A percentile compares a stretch with the other conserved stretches of the same genome.
These are phyloP conservation scores for Drosophila anceps DNA, from an alignment of 2,888 invertebrate genomes.

Conservation along the genomic window DNA sequence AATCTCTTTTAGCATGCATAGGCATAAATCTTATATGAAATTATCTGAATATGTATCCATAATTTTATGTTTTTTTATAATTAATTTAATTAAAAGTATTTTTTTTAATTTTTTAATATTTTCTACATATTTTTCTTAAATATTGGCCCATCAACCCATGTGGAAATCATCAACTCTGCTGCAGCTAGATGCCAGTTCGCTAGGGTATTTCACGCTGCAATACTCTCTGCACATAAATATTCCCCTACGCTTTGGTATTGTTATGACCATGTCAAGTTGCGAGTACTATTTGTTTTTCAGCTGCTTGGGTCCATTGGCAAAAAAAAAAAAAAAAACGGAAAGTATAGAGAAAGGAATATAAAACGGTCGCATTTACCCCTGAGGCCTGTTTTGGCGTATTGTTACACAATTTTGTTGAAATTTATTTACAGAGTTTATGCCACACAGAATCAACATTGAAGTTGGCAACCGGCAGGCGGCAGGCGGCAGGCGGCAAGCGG, in stretches of 20 bases:
- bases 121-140: too few relatives aligned
- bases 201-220: slow-evolving; percentile 1
- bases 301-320: slow-evolving; percentile 25
- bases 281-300: slow-evolving; percentile 53
- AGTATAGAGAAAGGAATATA: slow-evolving; percentile 3
- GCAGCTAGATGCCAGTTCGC: background rate
- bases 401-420: slow-evolving; percentile 81
- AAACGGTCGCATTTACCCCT: slow-evolving; percentile 57
- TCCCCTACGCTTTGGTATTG: slow-evolving; percentile 34
- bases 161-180: background rate
- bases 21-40: too few relatives aligned
- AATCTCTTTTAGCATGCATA: too few relatives aligned
- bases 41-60: too few relatives aligned
- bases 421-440: slow-evolving; percentile 81
- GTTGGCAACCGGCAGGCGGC: slow-evolving; percentile 62
- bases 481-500: slow-evolving; percentile 18
- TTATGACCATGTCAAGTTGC: slow-evolving; percentile 57
- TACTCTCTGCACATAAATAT: background rate
- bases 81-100: too few relatives aligned
- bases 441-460: slow-evolving; percentile 78
- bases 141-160: background rate
- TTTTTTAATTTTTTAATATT: too few relatives aligned
- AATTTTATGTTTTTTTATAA: too few relatives aligned
- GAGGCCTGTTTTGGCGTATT: slow-evolving; percentile 77
- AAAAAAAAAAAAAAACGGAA: slow-evolving; percentile 13